Percentiles rank a stretch among this genome's conserved stretches.
phyloP scores from a whole-genome alignment of 2,797 vertebrate species.

The Craterocephalus amniculus region DNA sequence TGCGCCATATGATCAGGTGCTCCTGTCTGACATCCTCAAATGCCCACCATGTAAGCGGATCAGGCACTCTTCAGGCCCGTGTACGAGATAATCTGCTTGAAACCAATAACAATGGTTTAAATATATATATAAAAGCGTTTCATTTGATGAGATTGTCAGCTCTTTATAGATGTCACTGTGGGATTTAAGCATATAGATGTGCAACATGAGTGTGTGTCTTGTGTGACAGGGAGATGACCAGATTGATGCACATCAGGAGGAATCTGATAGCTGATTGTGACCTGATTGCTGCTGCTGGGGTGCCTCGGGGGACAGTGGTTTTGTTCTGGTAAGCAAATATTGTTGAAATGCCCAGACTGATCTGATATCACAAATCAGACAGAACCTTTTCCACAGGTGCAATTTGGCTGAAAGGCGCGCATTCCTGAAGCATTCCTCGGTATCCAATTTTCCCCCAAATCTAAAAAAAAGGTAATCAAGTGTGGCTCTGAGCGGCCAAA shows the following conservation, averaged over 20 bases:
- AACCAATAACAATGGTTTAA: slow-evolving; percentile 50
- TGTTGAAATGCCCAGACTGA: slow-evolving; percentile 53
- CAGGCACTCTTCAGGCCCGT: slow-evolving; percentile 50
- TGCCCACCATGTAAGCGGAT: slow-evolving; percentile 68
- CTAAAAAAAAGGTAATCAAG: slow-evolving; percentile 1
- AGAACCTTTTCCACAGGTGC: slow-evolving; percentile 29
- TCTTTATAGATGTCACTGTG: slow-evolving; percentile 58
- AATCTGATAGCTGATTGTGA: slow-evolving; percentile 55
- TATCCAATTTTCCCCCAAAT: slow-evolving; percentile 34
- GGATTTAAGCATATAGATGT: slow-evolving; percentile 58
- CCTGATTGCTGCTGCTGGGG: slow-evolving; percentile 36
- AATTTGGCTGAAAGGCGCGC: slow-evolving; percentile 51
- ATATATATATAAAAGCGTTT: slow-evolving; percentile 46
- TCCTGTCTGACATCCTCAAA: slow-evolving; percentile 38
- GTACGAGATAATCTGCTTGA: slow-evolving; percentile 71
- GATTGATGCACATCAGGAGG: slow-evolving; percentile 35
- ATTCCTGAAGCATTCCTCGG: slow-evolving; percentile 63
- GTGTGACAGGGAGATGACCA: slow-evolving; percentile 41
- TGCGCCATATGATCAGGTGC: slow-evolving; percentile 51
- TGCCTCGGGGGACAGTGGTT: slow-evolving; percentile 16
- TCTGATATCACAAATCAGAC: slow-evolving; percentile 50
- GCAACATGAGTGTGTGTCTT: slow-evolving; percentile 50
- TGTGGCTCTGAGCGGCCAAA: neutral
- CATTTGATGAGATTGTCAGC: slow-evolving; percentile 65
- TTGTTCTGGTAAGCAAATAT: slow-evolving; percentile 50